Evolutionary conservation across 2,797 vertebrate genomes (phyloP).

Genomic region (Otus scops): DNA sequence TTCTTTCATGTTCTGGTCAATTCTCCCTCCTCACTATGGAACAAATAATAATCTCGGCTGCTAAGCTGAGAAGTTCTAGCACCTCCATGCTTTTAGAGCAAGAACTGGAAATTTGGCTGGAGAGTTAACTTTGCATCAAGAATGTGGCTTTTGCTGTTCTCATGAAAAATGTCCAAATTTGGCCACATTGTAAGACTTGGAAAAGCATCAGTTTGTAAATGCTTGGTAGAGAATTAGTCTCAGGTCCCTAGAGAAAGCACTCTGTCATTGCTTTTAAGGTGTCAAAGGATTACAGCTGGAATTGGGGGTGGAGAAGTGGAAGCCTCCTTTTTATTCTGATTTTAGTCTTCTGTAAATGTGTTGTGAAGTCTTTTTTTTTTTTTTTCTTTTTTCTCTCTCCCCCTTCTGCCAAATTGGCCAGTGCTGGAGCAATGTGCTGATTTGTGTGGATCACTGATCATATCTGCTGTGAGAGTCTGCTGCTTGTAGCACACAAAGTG

Average conservation of each 20-base stretch:
- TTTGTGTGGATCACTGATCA: not conserved
- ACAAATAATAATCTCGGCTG: not conserved
- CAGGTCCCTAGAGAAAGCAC: not conserved
- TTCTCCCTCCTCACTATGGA: not conserved
- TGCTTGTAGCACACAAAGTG: not conserved
- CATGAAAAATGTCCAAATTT: conserved; percentile 41
- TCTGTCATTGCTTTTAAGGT: conserved; percentile 24
- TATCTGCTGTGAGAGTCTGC: not conserved
- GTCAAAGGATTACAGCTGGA: not conserved
- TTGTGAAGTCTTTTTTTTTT: not conserved
- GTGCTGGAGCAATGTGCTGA: not conserved
- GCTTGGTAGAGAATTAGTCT: not conserved
- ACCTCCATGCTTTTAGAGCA: not conserved
- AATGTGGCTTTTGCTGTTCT: conserved; percentile 5
- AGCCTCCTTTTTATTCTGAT: not conserved
- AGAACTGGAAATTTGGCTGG: not conserved
- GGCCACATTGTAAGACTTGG: conserved; percentile 6
- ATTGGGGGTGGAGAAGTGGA: not conserved
- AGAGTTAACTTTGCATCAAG: not conserved
- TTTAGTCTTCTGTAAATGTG: not conserved
- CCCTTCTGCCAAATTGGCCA: not conserved
- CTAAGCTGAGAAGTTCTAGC: conserved; percentile 2
- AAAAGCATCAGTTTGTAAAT: not conserved
- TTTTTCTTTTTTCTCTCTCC: accelerated
- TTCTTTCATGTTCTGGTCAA: not conserved